Base-by-base conservation (phyloP, 2,113 vertebrate species). In the Proterorhinus semilunaris region DNA sequence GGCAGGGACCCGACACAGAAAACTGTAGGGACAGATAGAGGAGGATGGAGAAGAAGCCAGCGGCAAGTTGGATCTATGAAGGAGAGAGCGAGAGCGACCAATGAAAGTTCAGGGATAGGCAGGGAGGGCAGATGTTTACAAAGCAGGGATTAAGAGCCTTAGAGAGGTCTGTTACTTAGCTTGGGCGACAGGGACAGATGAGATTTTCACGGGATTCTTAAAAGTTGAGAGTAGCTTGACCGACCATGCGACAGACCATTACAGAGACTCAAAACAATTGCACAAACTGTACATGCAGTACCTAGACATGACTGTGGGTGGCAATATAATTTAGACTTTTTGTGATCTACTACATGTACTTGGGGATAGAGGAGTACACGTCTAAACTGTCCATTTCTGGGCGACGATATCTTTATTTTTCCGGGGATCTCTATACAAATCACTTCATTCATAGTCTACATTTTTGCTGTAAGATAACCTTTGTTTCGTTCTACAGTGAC, bases 1-100 rank as follows among this genome's bases (percentile, higher is more conserved):
- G 88, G 86, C 90, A 90, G 90, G 91, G 90, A 92, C 89, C 89
- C 87, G 88, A 88, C 89, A 89, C 84, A 87, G 86, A 84, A 87
- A 89, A 87, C 86, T 88, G 73, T 90, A 91, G 89, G 87, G 88
- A 91, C 85, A 88, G 85, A 83, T 82, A 85, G 85, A 76, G 68
- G 63, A 78, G 66, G 71, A 75, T n/a, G 48, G 72, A 88, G 59
- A 62, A 69, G 74, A 66, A 71, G 81, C 76, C 51, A 74, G 73
- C 58, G 78, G 62, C 51, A 69, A 66, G 70, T 66, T 73, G 58
- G 67, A 64, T 72, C 78, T 44, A 68, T 62, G 83, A 64, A 45
- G 10, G 61, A 69, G 71, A 53, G 52, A 75, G 72, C 71, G 65
- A 72, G 46, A 81, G 79, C 80, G 54, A 79, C 68, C 66, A 65